phyloP scores from a whole-genome alignment of 2,113 vertebrate species.

The Poeciliopsis retropinna region DNA sequence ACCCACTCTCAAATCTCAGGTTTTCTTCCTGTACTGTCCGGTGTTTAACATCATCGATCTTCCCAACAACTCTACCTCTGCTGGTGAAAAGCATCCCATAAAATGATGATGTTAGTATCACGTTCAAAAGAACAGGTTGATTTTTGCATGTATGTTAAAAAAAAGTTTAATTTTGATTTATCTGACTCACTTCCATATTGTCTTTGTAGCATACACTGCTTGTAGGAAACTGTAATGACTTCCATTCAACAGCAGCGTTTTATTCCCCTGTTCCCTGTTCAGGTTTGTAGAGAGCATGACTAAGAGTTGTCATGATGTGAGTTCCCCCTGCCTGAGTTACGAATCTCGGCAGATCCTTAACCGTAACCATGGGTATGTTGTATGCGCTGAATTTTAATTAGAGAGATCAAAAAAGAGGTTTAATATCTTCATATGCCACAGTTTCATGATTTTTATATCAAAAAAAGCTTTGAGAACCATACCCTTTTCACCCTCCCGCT shows the following conservation, averaged over 20 bases:
- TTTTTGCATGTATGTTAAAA: not conserved
- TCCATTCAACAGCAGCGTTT: not conserved
- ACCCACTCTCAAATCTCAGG: no score
- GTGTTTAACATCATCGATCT: no score
- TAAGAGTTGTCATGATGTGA: not conserved
- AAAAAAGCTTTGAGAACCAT: no score
- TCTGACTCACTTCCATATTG: not conserved
- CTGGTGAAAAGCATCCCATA: no score
- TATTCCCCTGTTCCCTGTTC: not conserved
- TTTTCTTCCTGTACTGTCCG: no score
- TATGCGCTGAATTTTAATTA: not conserved
- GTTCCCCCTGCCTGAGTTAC: not conserved
- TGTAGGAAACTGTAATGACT: not conserved
- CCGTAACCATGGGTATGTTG: not conserved
- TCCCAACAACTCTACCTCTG: no score
- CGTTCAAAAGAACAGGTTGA: no score
- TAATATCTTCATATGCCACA: not conserved
- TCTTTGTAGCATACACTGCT: not conserved
- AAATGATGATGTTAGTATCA: no score
- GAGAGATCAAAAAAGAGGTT: no score
- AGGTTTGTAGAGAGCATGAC: not conserved
- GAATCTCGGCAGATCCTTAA: not conserved
- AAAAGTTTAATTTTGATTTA: not conserved
- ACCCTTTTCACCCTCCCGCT: no score
- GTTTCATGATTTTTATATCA: not conserved